Percentiles rank a stretch among this genome's conserved stretches.
These are phyloP conservation scores for Heliocidaris erythrogramma DNA, from an alignment of 35 echinoderm and acorn worm species.

Conservation along the genomic window DNA sequence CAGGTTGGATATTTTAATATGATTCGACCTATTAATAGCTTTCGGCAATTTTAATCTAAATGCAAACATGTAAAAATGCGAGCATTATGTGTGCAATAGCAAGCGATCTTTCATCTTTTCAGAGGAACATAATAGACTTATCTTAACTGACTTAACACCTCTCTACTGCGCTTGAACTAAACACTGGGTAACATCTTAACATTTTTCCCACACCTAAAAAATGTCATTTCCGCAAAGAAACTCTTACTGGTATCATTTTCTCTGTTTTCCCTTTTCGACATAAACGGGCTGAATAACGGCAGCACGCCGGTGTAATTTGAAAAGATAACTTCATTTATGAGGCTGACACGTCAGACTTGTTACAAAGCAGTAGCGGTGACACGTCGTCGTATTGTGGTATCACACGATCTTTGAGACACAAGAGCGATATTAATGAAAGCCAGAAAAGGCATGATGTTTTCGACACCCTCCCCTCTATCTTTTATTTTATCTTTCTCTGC, in stretches of 20 bases:
- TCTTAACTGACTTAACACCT: neutral
- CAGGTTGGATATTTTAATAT: neutral
- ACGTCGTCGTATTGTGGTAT: neutral
- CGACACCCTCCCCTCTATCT: neutral
- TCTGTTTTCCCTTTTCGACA: neutral
- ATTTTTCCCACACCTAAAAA: neutral
- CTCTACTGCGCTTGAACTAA: neutral
- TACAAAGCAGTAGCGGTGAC: neutral
- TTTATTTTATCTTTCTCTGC: neutral
- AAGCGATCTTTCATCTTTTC: neutral
- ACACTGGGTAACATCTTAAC: neutral
- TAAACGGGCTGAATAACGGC: neutral
- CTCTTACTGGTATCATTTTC: neutral
- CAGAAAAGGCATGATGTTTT: neutral
- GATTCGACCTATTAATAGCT: neutral
- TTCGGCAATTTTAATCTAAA: neutral
- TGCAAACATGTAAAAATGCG: neutral
- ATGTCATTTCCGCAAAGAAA: neutral
- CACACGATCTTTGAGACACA: neutral
- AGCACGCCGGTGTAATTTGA: neutral
- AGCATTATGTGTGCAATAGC: neutral
- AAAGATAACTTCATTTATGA: conserved; percentile 26
- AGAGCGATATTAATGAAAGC: conserved; percentile 36
- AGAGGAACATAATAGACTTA: neutral
- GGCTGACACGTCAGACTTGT: conserved; percentile 5